phyloP scores from a whole-genome alignment of 2,113 vertebrate species.

The Neomonachus schauinslandi region DNA sequence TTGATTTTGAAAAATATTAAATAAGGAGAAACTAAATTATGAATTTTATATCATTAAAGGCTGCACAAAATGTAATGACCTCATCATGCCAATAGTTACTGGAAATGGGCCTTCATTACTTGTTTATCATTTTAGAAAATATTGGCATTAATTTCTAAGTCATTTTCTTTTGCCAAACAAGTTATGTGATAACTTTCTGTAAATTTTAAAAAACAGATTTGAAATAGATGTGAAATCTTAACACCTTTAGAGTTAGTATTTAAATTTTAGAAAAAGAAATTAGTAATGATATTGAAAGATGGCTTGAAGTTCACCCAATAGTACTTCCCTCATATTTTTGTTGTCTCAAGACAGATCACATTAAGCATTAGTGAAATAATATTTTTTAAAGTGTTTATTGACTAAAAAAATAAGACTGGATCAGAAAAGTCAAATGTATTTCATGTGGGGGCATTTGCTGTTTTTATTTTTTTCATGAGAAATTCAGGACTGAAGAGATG shows the following conservation, averaged over 20 bases:
- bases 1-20: conserved; percentile 57
- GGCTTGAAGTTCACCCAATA: conserved; percentile 71
- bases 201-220: conserved; percentile 39
- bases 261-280: conserved; percentile 58
- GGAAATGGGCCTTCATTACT: conserved; percentile 1
- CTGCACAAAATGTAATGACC: not conserved
- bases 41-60: not conserved
- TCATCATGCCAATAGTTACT: not conserved
- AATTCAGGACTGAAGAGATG: not conserved
- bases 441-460: not conserved
- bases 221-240: conserved; percentile 44
- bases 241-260: conserved; percentile 34
- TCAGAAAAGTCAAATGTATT: conserved; percentile 37
- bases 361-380: conserved; percentile 43
- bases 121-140: conserved; percentile 49
- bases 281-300: conserved; percentile 58
- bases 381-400: not conserved
- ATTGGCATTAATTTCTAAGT: conserved; percentile 19
- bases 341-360: conserved; percentile 57
- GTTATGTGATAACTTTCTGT: not conserved
- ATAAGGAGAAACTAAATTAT: conserved; percentile 1
- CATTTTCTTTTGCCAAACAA: conserved; percentile 43
- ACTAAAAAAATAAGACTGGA: not conserved
- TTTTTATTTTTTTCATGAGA: conserved; percentile 8
- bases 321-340: conserved; percentile 68